Percentiles rank a stretch among this genome's conserved stretches.
Conservation (phyloP, 2,797 vertebrate genomes). For the Sandelia bainsii region DNA sequence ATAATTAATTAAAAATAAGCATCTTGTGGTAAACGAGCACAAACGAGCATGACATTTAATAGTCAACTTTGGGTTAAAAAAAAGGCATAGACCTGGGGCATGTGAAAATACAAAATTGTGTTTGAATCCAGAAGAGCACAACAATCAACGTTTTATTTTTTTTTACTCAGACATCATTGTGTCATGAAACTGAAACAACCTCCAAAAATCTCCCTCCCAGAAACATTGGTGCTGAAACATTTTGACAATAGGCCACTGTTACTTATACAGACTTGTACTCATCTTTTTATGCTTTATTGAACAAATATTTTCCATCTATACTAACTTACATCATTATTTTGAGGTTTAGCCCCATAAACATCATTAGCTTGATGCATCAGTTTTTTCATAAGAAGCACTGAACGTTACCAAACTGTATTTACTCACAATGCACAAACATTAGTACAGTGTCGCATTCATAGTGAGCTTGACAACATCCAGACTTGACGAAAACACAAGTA, state of each 20-base stretch:
- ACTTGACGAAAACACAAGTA: slow-evolving; percentile 25
- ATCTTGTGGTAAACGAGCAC: slow-evolving; percentile 47
- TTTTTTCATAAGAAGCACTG: slow-evolving; percentile 33
- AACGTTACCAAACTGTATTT: slow-evolving; percentile 29
- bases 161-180: slow-evolving; percentile 20
- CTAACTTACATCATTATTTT: slow-evolving; percentile 17
- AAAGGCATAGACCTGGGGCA: slow-evolving; percentile 57
- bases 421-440: slow-evolving; percentile 44
- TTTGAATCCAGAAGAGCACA: slow-evolving; percentile 54
- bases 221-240: slow-evolving; percentile 41
- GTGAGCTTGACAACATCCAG: slow-evolving; percentile 33
- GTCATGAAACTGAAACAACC: slow-evolving; percentile 40
- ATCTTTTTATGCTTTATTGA: too few species aligned
- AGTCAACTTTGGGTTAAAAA: slow-evolving; percentile 44
- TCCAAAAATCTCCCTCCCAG: slow-evolving; percentile 49
- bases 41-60: slow-evolving; percentile 42
- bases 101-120: slow-evolving; percentile 25
- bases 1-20: slow-evolving; percentile 67
- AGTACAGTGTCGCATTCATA: slow-evolving; percentile 29
- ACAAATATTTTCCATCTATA: neutral
- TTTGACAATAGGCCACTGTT: slow-evolving; percentile 29
- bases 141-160: slow-evolving; percentile 32
- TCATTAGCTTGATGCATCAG: slow-evolving; percentile 16
- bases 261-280: neutral
- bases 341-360: slow-evolving; percentile 13